phyloP scores from a whole-genome alignment of 2,888 invertebrate genomes.

The Hedya salicella region DNA sequence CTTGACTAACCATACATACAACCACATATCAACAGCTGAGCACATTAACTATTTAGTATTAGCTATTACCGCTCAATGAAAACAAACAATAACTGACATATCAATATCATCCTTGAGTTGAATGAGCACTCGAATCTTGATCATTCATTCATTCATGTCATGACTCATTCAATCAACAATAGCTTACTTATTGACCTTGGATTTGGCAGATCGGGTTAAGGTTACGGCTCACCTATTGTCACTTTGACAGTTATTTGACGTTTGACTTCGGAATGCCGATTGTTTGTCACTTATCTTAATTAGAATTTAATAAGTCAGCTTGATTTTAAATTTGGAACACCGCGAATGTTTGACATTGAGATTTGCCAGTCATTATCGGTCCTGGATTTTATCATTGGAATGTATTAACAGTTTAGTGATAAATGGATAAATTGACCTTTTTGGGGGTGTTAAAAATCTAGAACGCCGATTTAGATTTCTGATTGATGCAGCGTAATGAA shows the following conservation, averaged over 20 bases:
- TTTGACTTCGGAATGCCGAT: constrained; percentile 47
- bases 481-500: too few relatives aligned
- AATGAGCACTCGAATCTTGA: constrained; percentile 46
- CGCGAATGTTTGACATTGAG: neutral
- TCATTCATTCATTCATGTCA: constrained; percentile 50
- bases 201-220: constrained; percentile 61
- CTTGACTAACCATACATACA: too few relatives aligned
- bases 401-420: neutral
- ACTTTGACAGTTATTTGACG: constrained; percentile 64
- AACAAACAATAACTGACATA: constrained; percentile 48
- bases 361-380: neutral
- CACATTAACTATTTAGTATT: too few relatives aligned
- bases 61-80: constrained; percentile 16
- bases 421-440: neutral
- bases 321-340: neutral
- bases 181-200: constrained; percentile 46
- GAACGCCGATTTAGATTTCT: neutral
- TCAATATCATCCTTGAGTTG: constrained; percentile 48
- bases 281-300: constrained; percentile 40
- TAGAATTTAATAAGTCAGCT: constrained; percentile 33
- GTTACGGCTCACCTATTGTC: constrained; percentile 63
- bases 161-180: constrained; percentile 40
- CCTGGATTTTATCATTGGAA: neutral
- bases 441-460: neutral
- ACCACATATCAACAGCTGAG: too few relatives aligned